Evolutionary conservation across 2,888 invertebrate species (phyloP).

Genomic region (Acronicta leporina): DNA sequence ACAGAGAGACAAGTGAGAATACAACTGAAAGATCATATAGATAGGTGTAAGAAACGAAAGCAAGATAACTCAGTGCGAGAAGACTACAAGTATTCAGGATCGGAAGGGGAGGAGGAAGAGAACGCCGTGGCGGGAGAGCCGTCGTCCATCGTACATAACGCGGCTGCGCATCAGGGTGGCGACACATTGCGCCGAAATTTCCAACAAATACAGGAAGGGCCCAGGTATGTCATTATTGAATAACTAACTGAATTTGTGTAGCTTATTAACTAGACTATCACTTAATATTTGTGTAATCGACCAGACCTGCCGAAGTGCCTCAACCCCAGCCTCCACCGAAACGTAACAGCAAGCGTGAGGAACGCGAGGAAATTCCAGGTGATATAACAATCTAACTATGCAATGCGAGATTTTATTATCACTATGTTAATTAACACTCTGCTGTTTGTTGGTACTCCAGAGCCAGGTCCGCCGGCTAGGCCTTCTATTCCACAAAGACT

Average conservation of each 20-base stretch:
- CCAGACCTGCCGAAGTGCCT: constrained; percentile 91
- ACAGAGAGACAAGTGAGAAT: constrained; percentile 99
- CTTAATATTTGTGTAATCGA: constrained; percentile 70
- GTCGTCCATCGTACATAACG: constrained; percentile 97
- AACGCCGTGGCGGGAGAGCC: constrained; percentile 97
- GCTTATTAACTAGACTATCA: constrained; percentile 45
- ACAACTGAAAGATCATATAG: constrained; percentile 99
- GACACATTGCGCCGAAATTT: constrained; percentile 99
- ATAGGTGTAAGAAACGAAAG: constrained; percentile 97
- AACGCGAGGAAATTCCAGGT: constrained; percentile 90
- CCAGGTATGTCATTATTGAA: constrained; percentile 67
- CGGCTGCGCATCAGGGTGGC: constrained; percentile 93
- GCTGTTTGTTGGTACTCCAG: constrained; percentile 79
- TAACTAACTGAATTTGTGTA: constrained; percentile 19
- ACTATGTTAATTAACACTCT: constrained; percentile 46
- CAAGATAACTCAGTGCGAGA: constrained; percentile 94
- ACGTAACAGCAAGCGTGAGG: constrained; percentile 88
- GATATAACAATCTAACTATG: constrained; percentile 56
- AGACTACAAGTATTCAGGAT: constrained; percentile 96
- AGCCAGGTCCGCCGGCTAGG: constrained; percentile 96
- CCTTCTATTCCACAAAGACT: constrained; percentile 97
- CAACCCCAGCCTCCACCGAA: constrained; percentile 90
- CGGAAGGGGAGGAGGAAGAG: constrained; percentile 99
- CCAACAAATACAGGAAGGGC: constrained; percentile 97
- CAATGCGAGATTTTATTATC: constrained; percentile 41